phyloP scores from a whole-genome alignment of 2,113 vertebrate genomes.

The Panurus biarmicus region DNA sequence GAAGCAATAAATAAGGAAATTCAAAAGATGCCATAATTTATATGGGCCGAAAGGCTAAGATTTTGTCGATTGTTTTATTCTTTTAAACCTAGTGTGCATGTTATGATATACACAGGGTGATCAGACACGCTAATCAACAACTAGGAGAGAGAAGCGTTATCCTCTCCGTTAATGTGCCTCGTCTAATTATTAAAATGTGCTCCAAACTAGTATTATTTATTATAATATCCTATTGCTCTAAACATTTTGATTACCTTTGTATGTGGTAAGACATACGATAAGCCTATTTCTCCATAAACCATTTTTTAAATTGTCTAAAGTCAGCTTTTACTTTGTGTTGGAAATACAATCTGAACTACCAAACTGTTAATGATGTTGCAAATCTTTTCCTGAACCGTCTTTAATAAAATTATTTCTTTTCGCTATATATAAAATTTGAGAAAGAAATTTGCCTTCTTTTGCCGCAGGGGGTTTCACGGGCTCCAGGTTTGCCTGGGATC shows the following conservation, averaged over 20 bases:
- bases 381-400: neutral
- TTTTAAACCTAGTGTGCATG: neutral
- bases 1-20: constrained; percentile 63
- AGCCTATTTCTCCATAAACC: neutral
- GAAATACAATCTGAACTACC: constrained; percentile 2
- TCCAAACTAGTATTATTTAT: constrained; percentile 69
- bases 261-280: constrained; percentile 10
- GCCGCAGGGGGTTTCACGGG: neutral
- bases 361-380: constrained; percentile 20
- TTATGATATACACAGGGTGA: constrained; percentile 26
- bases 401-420: constrained; percentile 66
- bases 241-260: constrained; percentile 18
- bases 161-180: constrained; percentile 34
- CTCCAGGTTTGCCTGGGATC: neutral
- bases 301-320: neutral
- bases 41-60: constrained; percentile 24
- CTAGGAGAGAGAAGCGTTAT: constrained; percentile 31
- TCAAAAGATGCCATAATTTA: constrained; percentile 62
- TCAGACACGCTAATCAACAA: constrained; percentile 43
- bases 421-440: neutral
- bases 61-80: neutral
- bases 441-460: neutral
- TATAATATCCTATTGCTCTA: constrained; percentile 51
- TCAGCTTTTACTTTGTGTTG: constrained; percentile 27
- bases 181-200: constrained; percentile 49